These are phyloP conservation scores for Pomacea maculata DNA, from an alignment of 1,140 invertebrate species.

Conservation along the genomic window DNA sequence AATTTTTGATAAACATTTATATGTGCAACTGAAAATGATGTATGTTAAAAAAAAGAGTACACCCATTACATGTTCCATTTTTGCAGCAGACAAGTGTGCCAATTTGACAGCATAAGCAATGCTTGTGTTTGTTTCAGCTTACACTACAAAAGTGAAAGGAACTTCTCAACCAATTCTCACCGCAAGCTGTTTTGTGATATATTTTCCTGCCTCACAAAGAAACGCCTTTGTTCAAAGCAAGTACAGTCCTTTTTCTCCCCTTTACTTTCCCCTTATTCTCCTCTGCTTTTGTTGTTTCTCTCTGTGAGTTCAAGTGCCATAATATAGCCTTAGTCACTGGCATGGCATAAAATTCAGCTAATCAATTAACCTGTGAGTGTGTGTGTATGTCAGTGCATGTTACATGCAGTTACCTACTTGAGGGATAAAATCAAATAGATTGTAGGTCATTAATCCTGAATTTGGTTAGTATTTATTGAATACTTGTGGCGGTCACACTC, in stretches of 20 bases:
- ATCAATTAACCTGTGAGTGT: neutral
- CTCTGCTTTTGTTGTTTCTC: too few species aligned
- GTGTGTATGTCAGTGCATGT: neutral
- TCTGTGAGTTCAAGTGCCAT: too few species aligned
- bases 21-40: too few species aligned
- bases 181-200: conserved; percentile 53
- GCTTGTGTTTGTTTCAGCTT: conserved; percentile 34
- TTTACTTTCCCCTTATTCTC: too few species aligned
- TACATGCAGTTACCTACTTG: neutral
- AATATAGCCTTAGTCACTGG: neutral
- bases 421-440: too few species aligned
- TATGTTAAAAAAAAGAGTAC: neutral
- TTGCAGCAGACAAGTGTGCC: neutral
- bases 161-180: conserved; percentile 46
- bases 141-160: conserved; percentile 56
- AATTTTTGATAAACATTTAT: neutral
- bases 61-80: neutral
- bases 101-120: neutral
- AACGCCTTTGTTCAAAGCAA: conserved; percentile 56
- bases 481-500: too few species aligned
- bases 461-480: neutral
- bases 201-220: conserved; percentile 55
- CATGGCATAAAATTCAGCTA: too few species aligned
- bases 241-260: conserved; percentile 26
- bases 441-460: neutral